A percentile compares a stretch with the other conserved stretches of the same genome.
Evolutionary conservation across 2,797 vertebrate genomes (phyloP).

Genomic region (Epinephelus malabaricus): DNA sequence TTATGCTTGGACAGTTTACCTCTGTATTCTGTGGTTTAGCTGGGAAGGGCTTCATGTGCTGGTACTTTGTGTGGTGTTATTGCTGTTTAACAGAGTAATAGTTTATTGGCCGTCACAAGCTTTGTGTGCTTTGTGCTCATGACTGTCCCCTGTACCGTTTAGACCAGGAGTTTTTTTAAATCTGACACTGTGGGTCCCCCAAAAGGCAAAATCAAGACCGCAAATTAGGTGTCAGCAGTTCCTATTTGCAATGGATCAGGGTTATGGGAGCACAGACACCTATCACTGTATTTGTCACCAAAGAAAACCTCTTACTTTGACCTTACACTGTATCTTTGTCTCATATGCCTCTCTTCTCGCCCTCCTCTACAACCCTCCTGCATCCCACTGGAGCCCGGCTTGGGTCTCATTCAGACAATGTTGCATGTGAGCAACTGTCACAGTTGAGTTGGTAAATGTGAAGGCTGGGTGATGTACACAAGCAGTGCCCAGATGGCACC

Average conservation of each 20-base stretch:
- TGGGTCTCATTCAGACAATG: not conserved
- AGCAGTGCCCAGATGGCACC: not conserved
- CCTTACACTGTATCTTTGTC: not conserved
- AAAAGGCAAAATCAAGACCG: not conserved
- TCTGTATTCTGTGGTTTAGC: conserved; percentile 3
- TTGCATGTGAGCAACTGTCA: not conserved
- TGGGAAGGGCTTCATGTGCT: not conserved
- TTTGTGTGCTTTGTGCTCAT: not conserved
- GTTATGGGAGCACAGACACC: not conserved
- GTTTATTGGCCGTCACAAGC: not conserved
- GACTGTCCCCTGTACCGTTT: not conserved
- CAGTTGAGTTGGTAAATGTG: not conserved
- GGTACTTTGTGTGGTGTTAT: not conserved
- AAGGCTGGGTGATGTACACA: not conserved
- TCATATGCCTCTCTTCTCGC: not conserved
- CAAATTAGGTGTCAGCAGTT: not conserved
- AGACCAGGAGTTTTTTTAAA: not conserved
- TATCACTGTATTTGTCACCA: not conserved
- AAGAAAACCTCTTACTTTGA: not conserved
- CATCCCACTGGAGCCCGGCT: not conserved
- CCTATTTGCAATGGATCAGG: not conserved
- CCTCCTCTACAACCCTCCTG: not conserved
- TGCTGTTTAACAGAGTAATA: not conserved
- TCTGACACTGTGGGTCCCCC: not conserved
- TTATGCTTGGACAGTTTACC: not conserved